Evolutionary conservation across 2,113 vertebrate species (phyloP), one percentile per base, ranked within the genome.

Genomic region (Illadopsis cleaveri): DNA sequence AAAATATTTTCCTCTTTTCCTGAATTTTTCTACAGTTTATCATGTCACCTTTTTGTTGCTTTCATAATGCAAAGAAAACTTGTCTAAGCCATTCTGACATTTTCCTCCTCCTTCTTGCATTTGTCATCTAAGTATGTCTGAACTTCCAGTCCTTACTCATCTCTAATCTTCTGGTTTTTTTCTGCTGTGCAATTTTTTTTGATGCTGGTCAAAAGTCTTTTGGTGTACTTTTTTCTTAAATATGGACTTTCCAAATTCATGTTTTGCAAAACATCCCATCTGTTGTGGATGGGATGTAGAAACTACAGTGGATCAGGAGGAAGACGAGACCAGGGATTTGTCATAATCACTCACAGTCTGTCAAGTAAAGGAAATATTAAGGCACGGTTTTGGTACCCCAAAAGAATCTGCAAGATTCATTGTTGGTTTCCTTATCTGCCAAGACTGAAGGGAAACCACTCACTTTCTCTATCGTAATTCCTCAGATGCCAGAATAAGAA

Each of bases 1-100:
- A 96, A 97, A 96, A 96, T 97, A 94, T 96, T 97, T 97, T 90
- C 86, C 42, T 93, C 54, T 88, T 65, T 84, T 95, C 11, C 30
- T 51, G 80, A 68, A 62, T 92, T 90, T 95, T 95, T 93, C 92
- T 96, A 37, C 95, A 96, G 90, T 94, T 97, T 97, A 96, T 94
- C 88, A 10, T 96, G 78, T 94, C 96, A 94, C 93, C 84, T 97
- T 95, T 95, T 90, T 83, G 57, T 93, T 95, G 90, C 82, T 96
- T 94, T 95, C 86, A 60, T 76, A 60, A 93, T 84, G 69, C 86
- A 95, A 79, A 65, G 66, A 82, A 89, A 96, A 80, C 69, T 95
- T 94, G 93, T 71, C 65, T 93, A 37, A 86, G 76, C n/a, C 57
- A 37, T 68, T 88, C 86, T 89, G 65, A 83, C 89, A 45, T 65